A percentile compares a stretch with the other conserved stretches of the same genome.
These are phyloP conservation scores for Cydia strobilella DNA, from an alignment of 1,140 invertebrate genomes.

Conservation along the genomic window DNA sequence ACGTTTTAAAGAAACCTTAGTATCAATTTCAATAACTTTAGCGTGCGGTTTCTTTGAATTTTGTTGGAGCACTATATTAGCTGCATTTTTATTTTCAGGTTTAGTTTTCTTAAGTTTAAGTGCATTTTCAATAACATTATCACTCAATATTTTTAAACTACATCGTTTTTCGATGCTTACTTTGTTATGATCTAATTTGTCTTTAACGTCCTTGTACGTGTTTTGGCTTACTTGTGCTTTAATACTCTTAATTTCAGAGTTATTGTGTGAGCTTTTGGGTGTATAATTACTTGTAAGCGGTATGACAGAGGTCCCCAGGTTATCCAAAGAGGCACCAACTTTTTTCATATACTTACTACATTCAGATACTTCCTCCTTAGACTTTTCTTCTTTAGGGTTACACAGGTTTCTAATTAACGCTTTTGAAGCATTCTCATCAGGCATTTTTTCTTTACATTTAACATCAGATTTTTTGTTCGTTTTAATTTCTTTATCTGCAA, in stretches of 20 bases:
- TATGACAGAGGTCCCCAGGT: not conserved
- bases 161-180: not conserved
- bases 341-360: not conserved
- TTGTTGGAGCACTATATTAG: not conserved
- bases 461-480: not conserved
- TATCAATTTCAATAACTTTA: not conserved
- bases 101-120: slow-evolving; percentile 5
- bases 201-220: not conserved
- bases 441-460: not conserved
- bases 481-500: not conserved
- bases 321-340: not conserved
- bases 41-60: not conserved
- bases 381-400: not conserved
- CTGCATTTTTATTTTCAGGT: not conserved
- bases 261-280: not conserved
- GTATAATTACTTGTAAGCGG: not conserved
- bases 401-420: not conserved
- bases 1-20: not conserved
- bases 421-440: not conserved
- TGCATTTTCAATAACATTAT: not conserved
- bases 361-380: not conserved
- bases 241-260: not conserved
- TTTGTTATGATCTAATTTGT: not conserved
- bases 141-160: slow-evolving; percentile 7
- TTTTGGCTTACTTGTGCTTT: not conserved